A percentile compares a stretch with the other conserved stretches of the same genome.
Evolutionary conservation across 1,140 invertebrate species (phyloP).

Genomic region (Teleopsis dalmanni): DNA sequence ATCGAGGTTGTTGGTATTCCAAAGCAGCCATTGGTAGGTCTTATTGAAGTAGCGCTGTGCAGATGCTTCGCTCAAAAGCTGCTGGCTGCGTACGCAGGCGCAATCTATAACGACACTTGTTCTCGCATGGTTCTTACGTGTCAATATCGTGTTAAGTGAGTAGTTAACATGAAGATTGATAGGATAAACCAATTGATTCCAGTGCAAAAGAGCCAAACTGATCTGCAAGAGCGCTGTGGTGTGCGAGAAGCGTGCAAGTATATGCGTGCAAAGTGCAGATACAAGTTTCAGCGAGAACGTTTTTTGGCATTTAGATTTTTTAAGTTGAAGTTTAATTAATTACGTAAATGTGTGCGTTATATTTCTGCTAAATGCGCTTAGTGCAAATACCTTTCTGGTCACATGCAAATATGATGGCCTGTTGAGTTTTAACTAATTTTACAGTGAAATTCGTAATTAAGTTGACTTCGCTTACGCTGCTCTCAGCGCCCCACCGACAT

Average conservation of each 20-base stretch:
- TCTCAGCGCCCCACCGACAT: too few species aligned
- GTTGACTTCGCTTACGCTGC: too few species aligned
- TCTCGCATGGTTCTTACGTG: conserved; percentile 16
- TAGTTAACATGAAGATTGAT: conserved; percentile 16
- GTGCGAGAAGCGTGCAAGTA: not conserved
- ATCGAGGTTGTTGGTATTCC: conserved; percentile 12
- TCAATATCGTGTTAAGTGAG: conserved; percentile 14
- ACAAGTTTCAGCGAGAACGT: too few species aligned
- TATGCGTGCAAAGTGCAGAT: too few species aligned
- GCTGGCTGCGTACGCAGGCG: conserved; percentile 12
- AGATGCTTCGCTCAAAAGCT: conserved; percentile 19
- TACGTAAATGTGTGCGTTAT: too few species aligned
- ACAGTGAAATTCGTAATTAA: too few species aligned
- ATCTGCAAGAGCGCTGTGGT: not conserved
- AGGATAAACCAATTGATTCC: conserved; percentile 20
- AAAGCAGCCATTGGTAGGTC: conserved; percentile 34
- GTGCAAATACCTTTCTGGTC: too few species aligned
- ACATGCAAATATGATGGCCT: too few species aligned
- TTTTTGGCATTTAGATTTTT: too few species aligned
- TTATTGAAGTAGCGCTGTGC: conserved; percentile 25
- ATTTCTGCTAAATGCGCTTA: too few species aligned
- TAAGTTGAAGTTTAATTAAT: too few species aligned
- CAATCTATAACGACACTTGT: conserved; percentile 26
- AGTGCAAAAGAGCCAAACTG: conserved; percentile 14
- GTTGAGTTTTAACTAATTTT: too few species aligned